phyloP scores from a whole-genome alignment of 1,140 invertebrate genomes.

The Drosophila bocqueti region DNA sequence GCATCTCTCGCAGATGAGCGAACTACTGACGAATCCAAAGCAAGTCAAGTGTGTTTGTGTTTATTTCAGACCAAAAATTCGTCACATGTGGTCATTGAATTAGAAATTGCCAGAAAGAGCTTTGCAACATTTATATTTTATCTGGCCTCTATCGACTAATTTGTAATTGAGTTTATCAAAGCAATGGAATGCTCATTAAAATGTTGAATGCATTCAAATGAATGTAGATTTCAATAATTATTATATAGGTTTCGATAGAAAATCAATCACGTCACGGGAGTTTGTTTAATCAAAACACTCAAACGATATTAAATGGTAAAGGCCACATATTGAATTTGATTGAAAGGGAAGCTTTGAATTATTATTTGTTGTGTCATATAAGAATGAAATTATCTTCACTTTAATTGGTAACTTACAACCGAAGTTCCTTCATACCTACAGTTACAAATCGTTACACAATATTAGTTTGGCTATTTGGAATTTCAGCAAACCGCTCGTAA shows the following conservation, averaged over 20 bases:
- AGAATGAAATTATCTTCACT: no score
- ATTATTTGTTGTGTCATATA: no score
- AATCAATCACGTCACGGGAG: background rate
- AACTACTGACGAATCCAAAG: background rate
- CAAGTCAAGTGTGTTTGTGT: slow-evolving; percentile 18
- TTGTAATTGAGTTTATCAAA: background rate
- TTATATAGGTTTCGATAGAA: background rate
- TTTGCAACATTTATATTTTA: background rate
- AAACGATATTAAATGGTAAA: background rate
- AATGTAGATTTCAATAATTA: background rate
- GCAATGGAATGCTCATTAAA: background rate
- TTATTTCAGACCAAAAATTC: slow-evolving; percentile 8
- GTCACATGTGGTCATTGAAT: slow-evolving; percentile 3
- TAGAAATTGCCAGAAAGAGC: background rate
- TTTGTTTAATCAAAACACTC: no score
- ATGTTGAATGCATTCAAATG: background rate
- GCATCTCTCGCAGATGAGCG: background rate
- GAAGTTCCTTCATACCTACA: background rate
- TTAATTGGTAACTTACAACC: no score
- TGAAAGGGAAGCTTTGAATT: background rate
- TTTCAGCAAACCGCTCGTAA: background rate
- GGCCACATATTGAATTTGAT: background rate
- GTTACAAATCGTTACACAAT: background rate
- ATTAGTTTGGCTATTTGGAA: background rate
- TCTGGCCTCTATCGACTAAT: background rate